Conservation (phyloP, 2,113 vertebrate species). For the Myocastor coypus region DNA sequence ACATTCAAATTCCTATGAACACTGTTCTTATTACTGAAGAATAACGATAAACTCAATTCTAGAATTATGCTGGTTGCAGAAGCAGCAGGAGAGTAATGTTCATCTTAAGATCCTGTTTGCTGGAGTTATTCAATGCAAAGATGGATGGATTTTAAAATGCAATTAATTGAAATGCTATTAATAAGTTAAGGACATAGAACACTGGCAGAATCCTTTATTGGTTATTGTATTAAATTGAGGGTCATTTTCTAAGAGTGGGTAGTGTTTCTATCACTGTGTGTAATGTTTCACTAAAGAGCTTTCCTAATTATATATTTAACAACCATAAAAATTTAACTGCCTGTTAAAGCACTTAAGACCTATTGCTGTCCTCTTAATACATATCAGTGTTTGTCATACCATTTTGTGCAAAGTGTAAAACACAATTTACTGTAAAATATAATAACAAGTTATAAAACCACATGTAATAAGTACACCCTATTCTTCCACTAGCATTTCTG, state of each 20-base stretch:
- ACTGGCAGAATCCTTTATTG: neutral
- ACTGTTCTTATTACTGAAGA: neutral
- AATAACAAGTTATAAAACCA: neutral
- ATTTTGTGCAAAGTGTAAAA: neutral
- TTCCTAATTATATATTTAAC: neutral
- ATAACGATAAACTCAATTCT: neutral
- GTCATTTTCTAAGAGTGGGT: neutral
- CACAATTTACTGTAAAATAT: neutral
- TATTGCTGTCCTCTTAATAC: neutral
- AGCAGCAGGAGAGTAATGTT: neutral
- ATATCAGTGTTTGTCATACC: neutral
- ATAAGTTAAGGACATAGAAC: neutral
- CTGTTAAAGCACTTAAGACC: neutral
- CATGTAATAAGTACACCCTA: neutral
- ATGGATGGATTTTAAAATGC: constrained; percentile 3
- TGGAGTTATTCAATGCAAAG: neutral
- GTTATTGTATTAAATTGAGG: neutral
- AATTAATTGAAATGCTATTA: constrained; percentile 10
- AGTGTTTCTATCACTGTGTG: neutral
- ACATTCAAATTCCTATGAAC: neutral
- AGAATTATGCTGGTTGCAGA: neutral
- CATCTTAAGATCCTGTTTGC: constrained; percentile 1
- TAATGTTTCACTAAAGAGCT: neutral
- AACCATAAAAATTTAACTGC: neutral
- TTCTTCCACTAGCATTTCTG: neutral